Evolutionary conservation across 2,888 invertebrate genomes (phyloP).

Genomic region (Aromia moschata): DNA sequence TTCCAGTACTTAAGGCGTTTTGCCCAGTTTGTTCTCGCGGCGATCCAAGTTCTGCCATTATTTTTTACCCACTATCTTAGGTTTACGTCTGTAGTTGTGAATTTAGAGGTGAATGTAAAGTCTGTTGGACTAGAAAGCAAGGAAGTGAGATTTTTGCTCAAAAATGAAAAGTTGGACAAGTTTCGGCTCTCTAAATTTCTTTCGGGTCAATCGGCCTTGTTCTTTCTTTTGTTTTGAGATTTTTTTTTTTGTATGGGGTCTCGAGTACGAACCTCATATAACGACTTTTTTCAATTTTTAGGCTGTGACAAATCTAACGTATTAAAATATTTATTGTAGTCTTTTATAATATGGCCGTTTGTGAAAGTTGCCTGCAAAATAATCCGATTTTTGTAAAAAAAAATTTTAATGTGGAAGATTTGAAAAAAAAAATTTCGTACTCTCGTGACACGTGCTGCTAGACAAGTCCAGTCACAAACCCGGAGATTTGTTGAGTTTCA

Average conservation of each 20-base stretch:
- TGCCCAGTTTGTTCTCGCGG: too few relatives aligned
- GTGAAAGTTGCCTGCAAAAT: constrained; percentile 26
- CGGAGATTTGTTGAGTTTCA: too few relatives aligned
- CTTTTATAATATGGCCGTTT: constrained; percentile 39
- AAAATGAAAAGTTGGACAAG: constrained; percentile 11
- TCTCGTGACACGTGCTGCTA: too few relatives aligned
- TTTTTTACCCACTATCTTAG: too few relatives aligned
- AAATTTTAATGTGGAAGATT: too few relatives aligned
- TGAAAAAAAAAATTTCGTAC: too few relatives aligned
- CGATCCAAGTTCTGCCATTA: too few relatives aligned
- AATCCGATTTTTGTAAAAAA: constrained; percentile 31
- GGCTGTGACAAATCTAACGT: constrained; percentile 53
- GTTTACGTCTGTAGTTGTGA: too few relatives aligned
- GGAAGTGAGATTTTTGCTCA: constrained; percentile 37
- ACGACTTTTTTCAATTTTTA: constrained; percentile 52
- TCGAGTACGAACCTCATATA: constrained; percentile 26
- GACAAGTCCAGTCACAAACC: too few relatives aligned
- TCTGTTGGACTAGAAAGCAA: too few relatives aligned
- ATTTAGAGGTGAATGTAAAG: too few relatives aligned
- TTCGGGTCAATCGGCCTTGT: constrained; percentile 8
- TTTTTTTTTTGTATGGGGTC: neutral
- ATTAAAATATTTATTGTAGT: constrained; percentile 51
- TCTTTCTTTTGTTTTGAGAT: constrained; percentile 9
- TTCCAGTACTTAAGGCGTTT: too few relatives aligned
- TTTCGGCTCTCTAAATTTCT: constrained; percentile 32